Conservation (phyloP, 2,888 invertebrate species). For the Phyllotreta cruciferae region DNA sequence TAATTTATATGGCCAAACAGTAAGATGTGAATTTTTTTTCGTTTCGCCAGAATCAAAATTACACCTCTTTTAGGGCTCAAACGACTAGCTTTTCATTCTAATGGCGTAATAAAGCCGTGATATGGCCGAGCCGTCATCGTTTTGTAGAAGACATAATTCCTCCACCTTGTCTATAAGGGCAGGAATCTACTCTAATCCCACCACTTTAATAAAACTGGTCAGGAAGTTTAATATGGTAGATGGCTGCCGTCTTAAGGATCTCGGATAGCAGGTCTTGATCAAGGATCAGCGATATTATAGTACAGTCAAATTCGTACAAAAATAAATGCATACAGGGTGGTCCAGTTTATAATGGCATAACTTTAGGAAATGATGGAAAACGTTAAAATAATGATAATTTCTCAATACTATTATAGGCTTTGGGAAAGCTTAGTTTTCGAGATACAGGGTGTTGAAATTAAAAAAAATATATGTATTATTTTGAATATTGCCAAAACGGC, state of each 20-base stretch:
- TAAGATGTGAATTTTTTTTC: too few relatives aligned
- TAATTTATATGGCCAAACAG: too few relatives aligned
- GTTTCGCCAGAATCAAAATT: conserved; percentile 14
- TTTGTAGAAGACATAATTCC: conserved; percentile 32
- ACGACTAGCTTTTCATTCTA: conserved; percentile 32
- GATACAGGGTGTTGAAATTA: too few relatives aligned
- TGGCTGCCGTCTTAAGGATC: conserved; percentile 41
- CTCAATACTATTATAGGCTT: too few relatives aligned
- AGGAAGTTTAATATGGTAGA: conserved; percentile 42
- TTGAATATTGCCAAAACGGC: too few relatives aligned
- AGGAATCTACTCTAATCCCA: conserved; percentile 44
- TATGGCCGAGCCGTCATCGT: conserved; percentile 29
- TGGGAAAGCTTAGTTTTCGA: too few relatives aligned
- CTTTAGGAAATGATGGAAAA: too few relatives aligned
- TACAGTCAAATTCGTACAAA: conserved; percentile 24
- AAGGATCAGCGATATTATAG: conserved; percentile 35
- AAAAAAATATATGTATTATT: too few relatives aligned
- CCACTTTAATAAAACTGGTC: conserved; percentile 48
- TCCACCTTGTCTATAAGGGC: conserved; percentile 34
- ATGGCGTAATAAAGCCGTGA: conserved; percentile 30
- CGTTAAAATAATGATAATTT: too few relatives aligned
- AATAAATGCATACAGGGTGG: too few relatives aligned
- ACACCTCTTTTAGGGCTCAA: background rate
- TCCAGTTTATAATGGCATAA: too few relatives aligned
- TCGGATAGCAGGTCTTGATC: conserved; percentile 34